These are phyloP conservation scores for Drosophila subsilvestris DNA, from an alignment of 2,888 invertebrate genomes.

Conservation along the genomic window DNA sequence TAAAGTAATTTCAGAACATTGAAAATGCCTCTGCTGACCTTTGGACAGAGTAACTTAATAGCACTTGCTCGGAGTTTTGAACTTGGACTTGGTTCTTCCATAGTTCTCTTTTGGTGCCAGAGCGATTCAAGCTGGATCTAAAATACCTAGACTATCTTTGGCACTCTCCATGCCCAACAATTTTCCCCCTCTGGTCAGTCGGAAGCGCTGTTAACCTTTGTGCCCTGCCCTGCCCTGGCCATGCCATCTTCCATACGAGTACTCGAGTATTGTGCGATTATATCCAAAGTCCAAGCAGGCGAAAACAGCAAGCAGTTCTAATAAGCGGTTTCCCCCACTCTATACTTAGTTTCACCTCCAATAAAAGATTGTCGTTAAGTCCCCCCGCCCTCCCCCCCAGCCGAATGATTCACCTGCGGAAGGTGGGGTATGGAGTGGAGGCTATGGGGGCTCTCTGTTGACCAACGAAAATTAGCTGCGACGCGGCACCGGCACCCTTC, in stretches of 20 bases:
- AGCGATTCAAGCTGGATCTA: too few relatives aligned
- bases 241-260: not conserved
- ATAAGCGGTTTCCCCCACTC: constrained; percentile 25
- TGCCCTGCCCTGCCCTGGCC: constrained; percentile 12
- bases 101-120: not conserved
- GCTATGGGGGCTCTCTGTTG: constrained; percentile 1
- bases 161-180: constrained; percentile 8
- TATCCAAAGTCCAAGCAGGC: constrained; percentile 22
- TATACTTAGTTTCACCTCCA: constrained; percentile 28
- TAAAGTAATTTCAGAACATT: not conserved
- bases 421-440: too few relatives aligned
- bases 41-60: not conserved
- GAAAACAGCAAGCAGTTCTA: constrained; percentile 15
- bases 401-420: constrained; percentile 5
- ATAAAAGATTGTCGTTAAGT: constrained; percentile 23
- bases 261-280: not conserved
- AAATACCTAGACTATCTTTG: not conserved
- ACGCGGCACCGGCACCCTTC: not conserved
- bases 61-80: not conserved
- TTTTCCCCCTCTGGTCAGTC: not conserved
- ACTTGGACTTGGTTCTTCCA: not conserved
- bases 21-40: not conserved
- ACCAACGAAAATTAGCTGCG: constrained; percentile 18
- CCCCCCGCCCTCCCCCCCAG: not conserved
- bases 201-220: constrained; percentile 14